These are phyloP conservation scores for Ciona savignyi DNA, from an alignment of 23 tunicate species.

Conservation along the genomic window DNA sequence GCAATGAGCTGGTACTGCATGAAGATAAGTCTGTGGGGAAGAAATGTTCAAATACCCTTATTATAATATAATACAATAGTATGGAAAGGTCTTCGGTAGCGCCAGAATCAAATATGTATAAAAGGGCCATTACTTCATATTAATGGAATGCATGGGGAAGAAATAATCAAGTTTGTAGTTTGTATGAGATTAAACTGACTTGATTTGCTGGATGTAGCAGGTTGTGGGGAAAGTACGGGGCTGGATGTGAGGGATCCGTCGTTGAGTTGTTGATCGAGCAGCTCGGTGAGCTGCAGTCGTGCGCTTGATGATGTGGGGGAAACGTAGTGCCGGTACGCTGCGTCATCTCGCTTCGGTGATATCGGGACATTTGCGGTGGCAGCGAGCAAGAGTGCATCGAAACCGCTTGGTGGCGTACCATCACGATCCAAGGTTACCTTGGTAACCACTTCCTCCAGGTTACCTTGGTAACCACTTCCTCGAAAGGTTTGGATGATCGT, in stretches of 20 bases:
- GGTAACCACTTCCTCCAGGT: too few relatives aligned
- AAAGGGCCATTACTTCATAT: too few relatives aligned
- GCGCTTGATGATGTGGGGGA: not conserved
- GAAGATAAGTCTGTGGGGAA: constrained; percentile 11
- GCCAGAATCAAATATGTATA: too few relatives aligned
- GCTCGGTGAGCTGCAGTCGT: not conserved
- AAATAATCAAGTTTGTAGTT: too few relatives aligned
- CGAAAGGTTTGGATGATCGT: too few relatives aligned
- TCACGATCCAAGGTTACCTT: too few relatives aligned
- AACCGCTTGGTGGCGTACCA: not conserved
- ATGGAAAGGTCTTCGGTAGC: too few relatives aligned
- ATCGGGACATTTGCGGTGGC: constrained; percentile 20
- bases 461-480: not conserved
- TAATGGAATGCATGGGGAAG: too few relatives aligned
- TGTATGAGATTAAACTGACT: too few relatives aligned
- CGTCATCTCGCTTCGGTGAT: constrained; percentile 9
- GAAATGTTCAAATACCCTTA: too few relatives aligned
- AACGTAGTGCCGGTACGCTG: not conserved
- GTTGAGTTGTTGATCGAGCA: not conserved
- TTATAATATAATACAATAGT: too few relatives aligned
- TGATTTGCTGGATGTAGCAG: not conserved
- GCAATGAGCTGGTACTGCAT: constrained; percentile 23
- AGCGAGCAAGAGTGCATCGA: constrained; percentile 19
- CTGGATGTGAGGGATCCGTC: not conserved
- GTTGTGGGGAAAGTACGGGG: not conserved